Evolutionary conservation across 2,888 invertebrate species (phyloP).

Genomic region (Geophilus truncorum): DNA sequence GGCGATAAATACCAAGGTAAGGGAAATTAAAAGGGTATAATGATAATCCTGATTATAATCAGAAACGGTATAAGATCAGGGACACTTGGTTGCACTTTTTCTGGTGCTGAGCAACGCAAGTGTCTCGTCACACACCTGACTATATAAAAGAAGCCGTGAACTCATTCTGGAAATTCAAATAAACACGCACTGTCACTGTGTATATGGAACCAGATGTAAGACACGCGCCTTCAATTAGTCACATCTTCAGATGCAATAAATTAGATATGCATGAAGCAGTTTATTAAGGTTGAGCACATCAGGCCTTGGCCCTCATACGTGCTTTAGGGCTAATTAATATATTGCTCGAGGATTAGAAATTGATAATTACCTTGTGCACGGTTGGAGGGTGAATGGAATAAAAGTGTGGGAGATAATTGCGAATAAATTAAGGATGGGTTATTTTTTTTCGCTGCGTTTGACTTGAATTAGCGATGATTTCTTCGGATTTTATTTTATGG

Average conservation of each 20-base stretch:
- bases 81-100: not conserved
- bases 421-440: not conserved
- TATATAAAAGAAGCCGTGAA: too few species aligned
- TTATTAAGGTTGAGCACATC: constrained; percentile 1
- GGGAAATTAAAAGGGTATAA: not conserved
- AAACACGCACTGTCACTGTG: too few species aligned
- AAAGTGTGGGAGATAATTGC: not conserved
- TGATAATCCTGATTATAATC: not conserved
- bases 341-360: not conserved
- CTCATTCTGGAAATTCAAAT: too few species aligned
- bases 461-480: not conserved
- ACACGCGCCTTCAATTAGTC: constrained; percentile 1
- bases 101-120: too few species aligned
- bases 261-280: not conserved
- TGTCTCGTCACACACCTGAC: too few species aligned
- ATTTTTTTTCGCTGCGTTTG: not conserved
- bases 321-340: not conserved
- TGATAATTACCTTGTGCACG: not conserved
- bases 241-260: not conserved
- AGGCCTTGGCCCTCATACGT: constrained; percentile 14
- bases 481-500: not conserved
- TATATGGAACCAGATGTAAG: not conserved
- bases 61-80: not conserved
- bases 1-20: not conserved
- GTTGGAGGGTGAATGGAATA: not conserved